Percentiles rank a stretch among this genome's conserved stretches.
phyloP scores from a whole-genome alignment of 2,113 vertebrate species.

The Sterna hirundo region DNA sequence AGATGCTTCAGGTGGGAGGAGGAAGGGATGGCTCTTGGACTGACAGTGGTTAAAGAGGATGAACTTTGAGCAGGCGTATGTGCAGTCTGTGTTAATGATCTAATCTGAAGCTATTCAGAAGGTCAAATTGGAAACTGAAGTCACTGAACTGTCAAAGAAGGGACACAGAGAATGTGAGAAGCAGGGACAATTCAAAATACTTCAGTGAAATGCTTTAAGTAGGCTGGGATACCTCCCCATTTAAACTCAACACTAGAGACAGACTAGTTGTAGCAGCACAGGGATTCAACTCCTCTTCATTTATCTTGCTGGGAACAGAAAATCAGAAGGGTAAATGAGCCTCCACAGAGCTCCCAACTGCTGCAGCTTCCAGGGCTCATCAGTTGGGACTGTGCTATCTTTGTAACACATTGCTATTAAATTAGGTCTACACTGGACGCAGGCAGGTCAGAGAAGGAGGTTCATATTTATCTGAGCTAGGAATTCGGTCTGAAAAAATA shows the following conservation, averaged over 20 bases:
- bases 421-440: constrained; percentile 8
- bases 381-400: constrained; percentile 40
- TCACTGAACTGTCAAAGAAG: not conserved
- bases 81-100: not conserved
- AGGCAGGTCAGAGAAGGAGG: not conserved
- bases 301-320: not conserved
- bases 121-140: constrained; percentile 16
- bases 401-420: constrained; percentile 47
- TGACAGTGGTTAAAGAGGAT: not conserved
- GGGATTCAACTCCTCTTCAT: not conserved
- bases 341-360: not conserved
- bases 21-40: not conserved
- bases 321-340: constrained; percentile 4
- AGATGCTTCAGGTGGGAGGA: not conserved
- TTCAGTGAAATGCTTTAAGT: not conserved
- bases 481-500: constrained; percentile 52
- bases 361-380: not conserved
- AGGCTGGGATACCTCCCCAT: not conserved
- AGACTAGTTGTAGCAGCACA: not conserved
- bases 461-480: not conserved
- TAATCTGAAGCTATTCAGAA: not conserved
- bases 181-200: not conserved
- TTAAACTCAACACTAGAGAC: not conserved
- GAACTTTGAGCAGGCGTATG: not conserved
- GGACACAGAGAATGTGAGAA: not conserved